Evolutionary conservation across 2,888 invertebrate genomes (phyloP).

Genomic region (Apantesis nais): DNA sequence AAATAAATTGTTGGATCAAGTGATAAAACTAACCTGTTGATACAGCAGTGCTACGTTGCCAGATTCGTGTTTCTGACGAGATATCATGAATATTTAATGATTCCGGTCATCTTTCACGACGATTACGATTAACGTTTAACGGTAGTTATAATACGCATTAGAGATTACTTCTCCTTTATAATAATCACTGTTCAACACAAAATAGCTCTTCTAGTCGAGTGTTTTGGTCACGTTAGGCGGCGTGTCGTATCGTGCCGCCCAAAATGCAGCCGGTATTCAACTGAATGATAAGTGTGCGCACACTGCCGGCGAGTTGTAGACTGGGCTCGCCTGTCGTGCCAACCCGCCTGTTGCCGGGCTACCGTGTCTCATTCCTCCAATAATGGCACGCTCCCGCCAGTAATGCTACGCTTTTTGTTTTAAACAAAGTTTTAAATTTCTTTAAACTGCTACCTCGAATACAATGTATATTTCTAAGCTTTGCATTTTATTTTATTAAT

Average conservation of each 20-base stretch:
- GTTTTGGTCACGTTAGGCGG: conserved; percentile 28
- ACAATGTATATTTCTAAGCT: not conserved
- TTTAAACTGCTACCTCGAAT: not conserved
- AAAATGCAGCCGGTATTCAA: conserved; percentile 48
- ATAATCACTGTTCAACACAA: conserved; percentile 55
- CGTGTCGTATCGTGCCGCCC: conserved; percentile 28
- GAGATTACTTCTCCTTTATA: conserved; percentile 53
- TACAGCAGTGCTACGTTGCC: conserved; percentile 55
- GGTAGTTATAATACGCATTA: conserved; percentile 46
- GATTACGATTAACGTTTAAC: conserved; percentile 52
- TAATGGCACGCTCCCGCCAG: conserved; percentile 46
- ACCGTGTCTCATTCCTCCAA: conserved; percentile 48
- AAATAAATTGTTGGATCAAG: not conserved
- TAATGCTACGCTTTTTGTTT: conserved; percentile 36
- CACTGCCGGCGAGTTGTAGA: conserved; percentile 43
- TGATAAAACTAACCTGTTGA: conserved; percentile 70
- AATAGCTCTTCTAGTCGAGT: conserved; percentile 14
- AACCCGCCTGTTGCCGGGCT: conserved; percentile 59
- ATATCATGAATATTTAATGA: conserved; percentile 66
- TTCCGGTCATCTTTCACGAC: conserved; percentile 60
- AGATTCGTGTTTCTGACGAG: conserved; percentile 53
- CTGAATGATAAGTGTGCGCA: conserved; percentile 40
- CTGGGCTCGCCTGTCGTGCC: conserved; percentile 44
- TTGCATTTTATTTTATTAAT: not conserved
- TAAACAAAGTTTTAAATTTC: conserved; percentile 39